A percentile compares a stretch with the other conserved stretches of the same genome.
Conservation (phyloP, 2,888 invertebrate species). For the Fabriciana adippe region DNA sequence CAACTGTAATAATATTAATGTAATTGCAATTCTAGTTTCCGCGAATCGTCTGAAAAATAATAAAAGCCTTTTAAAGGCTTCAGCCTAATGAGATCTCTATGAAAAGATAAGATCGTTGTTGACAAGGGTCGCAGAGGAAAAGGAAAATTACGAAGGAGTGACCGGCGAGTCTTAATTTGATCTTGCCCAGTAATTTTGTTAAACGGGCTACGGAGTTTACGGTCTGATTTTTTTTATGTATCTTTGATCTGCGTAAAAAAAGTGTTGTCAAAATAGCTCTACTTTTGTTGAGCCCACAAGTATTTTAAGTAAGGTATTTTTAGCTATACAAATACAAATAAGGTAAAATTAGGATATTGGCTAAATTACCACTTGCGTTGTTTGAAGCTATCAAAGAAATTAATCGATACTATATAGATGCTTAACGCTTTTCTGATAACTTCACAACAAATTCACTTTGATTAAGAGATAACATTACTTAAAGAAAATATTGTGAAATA, state of each 20-base stretch:
- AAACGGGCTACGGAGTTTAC: slow-evolving; percentile 52
- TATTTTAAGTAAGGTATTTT: no score
- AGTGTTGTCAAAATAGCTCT: slow-evolving; percentile 26
- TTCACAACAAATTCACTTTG: no score
- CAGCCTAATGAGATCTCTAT: slow-evolving; percentile 62
- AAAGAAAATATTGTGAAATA: no score
- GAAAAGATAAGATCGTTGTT: slow-evolving; percentile 50
- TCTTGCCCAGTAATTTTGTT: slow-evolving; percentile 57
- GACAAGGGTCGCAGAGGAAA: slow-evolving; percentile 67
- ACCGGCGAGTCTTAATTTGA: slow-evolving; percentile 63
- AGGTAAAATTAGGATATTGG: no score
- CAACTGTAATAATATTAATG: background rate
- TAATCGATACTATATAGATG: no score
- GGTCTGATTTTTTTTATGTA: slow-evolving; percentile 47
- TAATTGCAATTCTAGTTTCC: slow-evolving; percentile 8
- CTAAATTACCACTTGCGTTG: no score
- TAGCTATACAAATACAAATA: no score
- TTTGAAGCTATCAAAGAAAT: no score
- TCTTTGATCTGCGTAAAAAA: slow-evolving; percentile 41
- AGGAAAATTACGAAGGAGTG: slow-evolving; percentile 68
- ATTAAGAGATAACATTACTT: no score
- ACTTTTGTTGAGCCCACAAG: background rate
- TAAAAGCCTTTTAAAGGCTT: slow-evolving; percentile 46
- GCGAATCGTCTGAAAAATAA: slow-evolving; percentile 26
- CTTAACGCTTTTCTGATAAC: no score